Percentiles rank a stretch among this genome's conserved stretches.
Conservation (phyloP, 2,888 invertebrate species). For the Drosophila acutilabella region DNA sequence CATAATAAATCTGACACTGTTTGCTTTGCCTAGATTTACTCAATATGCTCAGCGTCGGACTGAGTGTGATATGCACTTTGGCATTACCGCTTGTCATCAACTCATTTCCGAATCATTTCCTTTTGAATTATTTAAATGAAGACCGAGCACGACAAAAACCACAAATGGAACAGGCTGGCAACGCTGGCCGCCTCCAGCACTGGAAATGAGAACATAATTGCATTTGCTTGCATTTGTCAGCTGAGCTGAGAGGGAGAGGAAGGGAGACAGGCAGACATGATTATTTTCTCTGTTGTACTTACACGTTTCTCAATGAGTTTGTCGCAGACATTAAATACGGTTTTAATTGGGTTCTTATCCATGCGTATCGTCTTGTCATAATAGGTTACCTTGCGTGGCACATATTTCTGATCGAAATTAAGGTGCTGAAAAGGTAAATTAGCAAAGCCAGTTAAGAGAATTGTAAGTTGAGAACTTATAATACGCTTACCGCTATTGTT, state of each 20-base stretch:
- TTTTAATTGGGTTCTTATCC: slow-evolving; percentile 97
- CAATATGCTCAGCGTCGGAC: slow-evolving; percentile 16
- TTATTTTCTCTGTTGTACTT: slow-evolving; percentile 80
- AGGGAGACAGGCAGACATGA: too few species aligned
- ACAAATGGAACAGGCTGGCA: slow-evolving; percentile 17
- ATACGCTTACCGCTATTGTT: slow-evolving; percentile 90
- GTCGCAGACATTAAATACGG: slow-evolving; percentile 96
- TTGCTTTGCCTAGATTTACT: slow-evolving; percentile 10
- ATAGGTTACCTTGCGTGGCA: slow-evolving; percentile 93
- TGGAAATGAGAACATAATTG: slow-evolving; percentile 45
- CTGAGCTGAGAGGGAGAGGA: not conserved
- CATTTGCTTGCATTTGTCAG: slow-evolving; percentile 40
- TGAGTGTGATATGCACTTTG: slow-evolving; percentile 52
- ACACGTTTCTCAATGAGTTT: slow-evolving; percentile 94
- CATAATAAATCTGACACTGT: slow-evolving; percentile 1
- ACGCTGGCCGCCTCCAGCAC: not conserved
- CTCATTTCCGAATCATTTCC: slow-evolving; percentile 75
- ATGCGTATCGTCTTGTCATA: slow-evolving; percentile 95
- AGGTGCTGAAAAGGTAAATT: slow-evolving; percentile 88
- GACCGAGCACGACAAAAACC: slow-evolving; percentile 18
- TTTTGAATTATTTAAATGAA: slow-evolving; percentile 70
- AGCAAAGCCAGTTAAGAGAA: not conserved
- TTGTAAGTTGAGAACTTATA: slow-evolving; percentile 7
- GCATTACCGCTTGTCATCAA: slow-evolving; percentile 74
- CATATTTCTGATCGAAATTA: slow-evolving; percentile 93